Evolutionary conservation across 2,797 vertebrate species (phyloP).

Genomic region (Austrolebias charrua): DNA sequence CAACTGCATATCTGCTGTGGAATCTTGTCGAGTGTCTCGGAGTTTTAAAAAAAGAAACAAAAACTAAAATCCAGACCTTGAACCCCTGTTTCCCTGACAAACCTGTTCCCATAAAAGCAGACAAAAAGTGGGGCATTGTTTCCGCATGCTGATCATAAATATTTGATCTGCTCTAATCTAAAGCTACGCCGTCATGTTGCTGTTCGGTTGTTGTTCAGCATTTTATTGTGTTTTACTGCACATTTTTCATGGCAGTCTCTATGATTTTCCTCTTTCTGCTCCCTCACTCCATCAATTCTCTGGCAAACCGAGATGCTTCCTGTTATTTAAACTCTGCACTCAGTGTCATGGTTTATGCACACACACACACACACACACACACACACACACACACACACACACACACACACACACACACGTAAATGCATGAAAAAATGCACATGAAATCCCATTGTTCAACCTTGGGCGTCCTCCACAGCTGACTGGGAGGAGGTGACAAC

Average conservation of each 20-base stretch:
- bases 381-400: too few species aligned
- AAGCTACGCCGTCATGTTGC: slow-evolving; percentile 10
- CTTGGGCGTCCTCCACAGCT: slow-evolving; percentile 62
- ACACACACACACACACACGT: too few species aligned
- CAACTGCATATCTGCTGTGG: slow-evolving; percentile 4
- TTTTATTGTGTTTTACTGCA: slow-evolving; percentile 11
- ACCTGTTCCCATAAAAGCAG: neutral
- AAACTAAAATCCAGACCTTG: neutral
- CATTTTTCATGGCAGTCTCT: slow-evolving; percentile 5
- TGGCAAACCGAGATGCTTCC: slow-evolving; percentile 8
- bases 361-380: slow-evolving; percentile 14
- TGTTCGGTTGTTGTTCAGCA: slow-evolving; percentile 15
- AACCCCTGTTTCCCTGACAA: slow-evolving; percentile 11
- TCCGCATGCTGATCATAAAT: slow-evolving; percentile 26
- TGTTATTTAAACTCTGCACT: slow-evolving; percentile 34
- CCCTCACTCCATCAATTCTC: neutral
- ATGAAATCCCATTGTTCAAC: slow-evolving; percentile 49
- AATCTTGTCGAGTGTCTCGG: slow-evolving; percentile 9
- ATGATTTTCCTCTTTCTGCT: too few species aligned
- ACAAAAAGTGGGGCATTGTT: too few species aligned
- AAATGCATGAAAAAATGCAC: slow-evolving; percentile 10
- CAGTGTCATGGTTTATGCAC: slow-evolving; percentile 18
- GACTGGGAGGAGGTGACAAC: slow-evolving; percentile 47
- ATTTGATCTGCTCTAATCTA: slow-evolving; percentile 31
- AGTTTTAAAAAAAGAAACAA: neutral